Evolutionary conservation across 2,888 invertebrate genomes (phyloP).

Genomic region (Mesorhabditis sp.): DNA sequence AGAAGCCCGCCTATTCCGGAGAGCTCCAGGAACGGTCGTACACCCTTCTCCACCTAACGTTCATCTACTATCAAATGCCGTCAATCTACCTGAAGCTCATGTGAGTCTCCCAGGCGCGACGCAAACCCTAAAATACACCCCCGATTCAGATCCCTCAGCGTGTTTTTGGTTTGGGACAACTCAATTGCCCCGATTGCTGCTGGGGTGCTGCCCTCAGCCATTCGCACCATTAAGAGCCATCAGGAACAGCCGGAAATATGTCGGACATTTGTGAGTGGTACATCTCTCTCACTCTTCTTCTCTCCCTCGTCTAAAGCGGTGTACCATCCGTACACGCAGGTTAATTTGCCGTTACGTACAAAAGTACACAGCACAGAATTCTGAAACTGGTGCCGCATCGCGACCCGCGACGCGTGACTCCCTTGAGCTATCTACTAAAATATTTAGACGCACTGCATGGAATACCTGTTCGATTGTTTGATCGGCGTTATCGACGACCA

Average conservation of each 20-base stretch:
- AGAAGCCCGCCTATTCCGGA: slow-evolving; percentile 6
- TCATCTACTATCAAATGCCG: not conserved
- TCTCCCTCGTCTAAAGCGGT: too few relatives aligned
- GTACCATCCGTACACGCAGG: too few relatives aligned
- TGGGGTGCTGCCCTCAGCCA: slow-evolving; percentile 1
- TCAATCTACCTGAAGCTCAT: slow-evolving; percentile 1
- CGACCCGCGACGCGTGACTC: too few relatives aligned
- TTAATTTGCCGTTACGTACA: too few relatives aligned
- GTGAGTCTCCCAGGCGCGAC: not conserved
- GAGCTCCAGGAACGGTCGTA: slow-evolving; percentile 5
- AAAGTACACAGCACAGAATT: too few relatives aligned
- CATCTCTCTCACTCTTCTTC: too few relatives aligned
- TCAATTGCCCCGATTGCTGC: not conserved
- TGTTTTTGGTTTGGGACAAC: not conserved
- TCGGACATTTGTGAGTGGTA: not conserved
- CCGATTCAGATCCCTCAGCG: not conserved
- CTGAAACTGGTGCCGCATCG: too few relatives aligned
- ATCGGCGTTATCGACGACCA: slow-evolving; percentile 1
- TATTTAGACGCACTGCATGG: slow-evolving; percentile 1
- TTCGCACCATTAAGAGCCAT: not conserved
- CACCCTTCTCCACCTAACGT: slow-evolving; percentile 2
- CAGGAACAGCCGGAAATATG: slow-evolving; percentile 3
- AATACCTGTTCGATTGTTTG: slow-evolving; percentile 1
- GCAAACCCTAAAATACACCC: too few relatives aligned
- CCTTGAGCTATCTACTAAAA: too few relatives aligned